Evolutionary conservation across 2,888 invertebrate species (phyloP).

Genomic region (Taenaris catops): DNA sequence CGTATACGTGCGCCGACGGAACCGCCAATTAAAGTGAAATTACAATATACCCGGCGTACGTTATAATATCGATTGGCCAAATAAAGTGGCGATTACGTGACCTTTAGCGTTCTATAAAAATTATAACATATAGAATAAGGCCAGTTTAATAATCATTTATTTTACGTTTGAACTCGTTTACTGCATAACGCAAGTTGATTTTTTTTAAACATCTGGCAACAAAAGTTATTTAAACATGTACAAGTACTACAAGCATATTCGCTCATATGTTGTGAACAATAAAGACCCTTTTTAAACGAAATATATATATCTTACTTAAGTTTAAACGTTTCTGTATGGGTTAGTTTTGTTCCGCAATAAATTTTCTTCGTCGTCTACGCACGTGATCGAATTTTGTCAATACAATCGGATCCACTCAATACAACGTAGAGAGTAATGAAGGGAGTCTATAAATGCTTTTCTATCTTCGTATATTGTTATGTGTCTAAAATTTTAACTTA

Average conservation of each 20-base stretch:
- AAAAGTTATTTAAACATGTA: too few species aligned
- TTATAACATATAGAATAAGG: conserved; percentile 2
- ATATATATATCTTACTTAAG: too few species aligned
- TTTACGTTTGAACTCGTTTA: too few species aligned
- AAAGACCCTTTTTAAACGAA: too few species aligned
- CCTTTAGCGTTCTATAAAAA: conserved; percentile 20
- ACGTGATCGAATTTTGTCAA: conserved; percentile 26
- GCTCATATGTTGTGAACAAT: too few species aligned
- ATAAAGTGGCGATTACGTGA: conserved; percentile 26
- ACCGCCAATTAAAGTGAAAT: conserved; percentile 31
- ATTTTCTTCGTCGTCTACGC: conserved; percentile 18
- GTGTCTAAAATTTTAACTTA: background rate
- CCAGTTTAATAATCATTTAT: too few species aligned
- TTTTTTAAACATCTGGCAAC: too few species aligned
- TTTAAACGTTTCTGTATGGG: conserved; percentile 9
- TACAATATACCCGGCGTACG: conserved; percentile 27
- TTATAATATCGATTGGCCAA: conserved; percentile 28
- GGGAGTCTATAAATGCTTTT: conserved; percentile 1
- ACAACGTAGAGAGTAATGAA: conserved; percentile 11
- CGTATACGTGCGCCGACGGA: conserved; percentile 24
- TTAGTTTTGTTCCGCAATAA: conserved; percentile 22
- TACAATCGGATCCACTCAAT: conserved; percentile 16
- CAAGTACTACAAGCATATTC: too few species aligned
- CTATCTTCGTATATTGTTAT: background rate
- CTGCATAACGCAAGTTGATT: too few species aligned